Percentiles rank a stretch among this genome's conserved stretches.
phyloP scores from a whole-genome alignment of 2,797 vertebrate genomes.

The Intellagama lesueurii region DNA sequence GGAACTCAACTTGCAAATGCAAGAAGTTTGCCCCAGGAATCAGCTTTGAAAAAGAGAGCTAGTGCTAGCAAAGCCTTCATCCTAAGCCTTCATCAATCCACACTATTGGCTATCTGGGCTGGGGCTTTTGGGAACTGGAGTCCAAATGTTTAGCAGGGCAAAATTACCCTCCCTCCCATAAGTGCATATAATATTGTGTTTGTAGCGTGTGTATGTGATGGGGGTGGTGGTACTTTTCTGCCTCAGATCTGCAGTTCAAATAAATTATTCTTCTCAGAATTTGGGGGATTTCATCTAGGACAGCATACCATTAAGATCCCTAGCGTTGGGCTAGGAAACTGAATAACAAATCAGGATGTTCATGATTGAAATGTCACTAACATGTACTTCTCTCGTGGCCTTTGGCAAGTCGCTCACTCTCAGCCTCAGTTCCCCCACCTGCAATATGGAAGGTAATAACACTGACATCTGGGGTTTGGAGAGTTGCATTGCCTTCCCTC shows the following conservation, averaged over 20 bases:
- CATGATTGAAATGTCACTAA: neutral
- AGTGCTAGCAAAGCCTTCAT: neutral
- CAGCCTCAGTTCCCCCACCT: neutral
- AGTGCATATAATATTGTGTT: neutral
- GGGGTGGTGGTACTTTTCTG: neutral
- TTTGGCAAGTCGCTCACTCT: neutral
- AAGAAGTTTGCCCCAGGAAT: neutral
- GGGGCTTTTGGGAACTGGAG: neutral
- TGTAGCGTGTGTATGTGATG: no score
- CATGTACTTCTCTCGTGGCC: neutral
- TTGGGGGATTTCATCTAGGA: neutral
- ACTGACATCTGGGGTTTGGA: neutral
- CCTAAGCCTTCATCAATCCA: neutral
- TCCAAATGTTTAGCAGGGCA: neutral
- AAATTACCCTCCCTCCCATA: neutral
- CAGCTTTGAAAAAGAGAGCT: neutral
- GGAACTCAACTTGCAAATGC: no score
- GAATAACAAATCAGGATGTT: neutral
- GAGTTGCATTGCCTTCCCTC: no score
- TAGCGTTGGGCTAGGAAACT: neutral
- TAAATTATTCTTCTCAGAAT: neutral
- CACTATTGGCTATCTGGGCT: neutral
- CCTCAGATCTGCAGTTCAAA: neutral
- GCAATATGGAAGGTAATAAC: neutral
- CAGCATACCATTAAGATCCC: neutral